Evolutionary conservation across 2,797 vertebrate genomes (phyloP).

Genomic region (Cyclura pinguis): DNA sequence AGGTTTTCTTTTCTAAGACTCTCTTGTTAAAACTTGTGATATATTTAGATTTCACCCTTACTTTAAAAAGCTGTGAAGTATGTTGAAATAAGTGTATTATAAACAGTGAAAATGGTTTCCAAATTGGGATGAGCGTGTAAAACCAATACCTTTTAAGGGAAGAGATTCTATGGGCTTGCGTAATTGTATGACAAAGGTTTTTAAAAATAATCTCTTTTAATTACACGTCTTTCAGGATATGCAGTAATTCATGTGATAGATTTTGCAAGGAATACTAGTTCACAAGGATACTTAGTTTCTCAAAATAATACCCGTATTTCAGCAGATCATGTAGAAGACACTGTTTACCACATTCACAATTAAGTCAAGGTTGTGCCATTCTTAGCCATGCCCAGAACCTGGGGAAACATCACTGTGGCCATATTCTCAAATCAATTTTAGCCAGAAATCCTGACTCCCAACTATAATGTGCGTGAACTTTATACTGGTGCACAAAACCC

Average conservation of each 20-base stretch:
- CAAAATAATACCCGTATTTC: background rate
- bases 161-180: background rate
- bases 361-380: background rate
- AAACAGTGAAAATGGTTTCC: slow-evolving; percentile 11
- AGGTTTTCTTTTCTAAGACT: slow-evolving; percentile 2
- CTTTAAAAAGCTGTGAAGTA: slow-evolving; percentile 36
- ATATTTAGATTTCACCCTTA: slow-evolving; percentile 22
- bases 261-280: background rate
- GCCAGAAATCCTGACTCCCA: background rate
- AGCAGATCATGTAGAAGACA: background rate
- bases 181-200: background rate
- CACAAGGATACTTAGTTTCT: background rate
- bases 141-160: slow-evolving; percentile 13
- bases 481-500: background rate
- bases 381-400: background rate
- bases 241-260: background rate
- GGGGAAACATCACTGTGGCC: background rate
- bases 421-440: background rate
- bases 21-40: slow-evolving; percentile 33
- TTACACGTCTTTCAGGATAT: slow-evolving; percentile 1
- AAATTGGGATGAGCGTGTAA: slow-evolving; percentile 2
- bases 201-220: background rate
- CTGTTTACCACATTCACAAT: background rate
- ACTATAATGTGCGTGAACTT: background rate
- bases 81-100: slow-evolving; percentile 15